phyloP scores from a whole-genome alignment of 2,113 vertebrate species.

The Tautogolabrus adspersus region DNA sequence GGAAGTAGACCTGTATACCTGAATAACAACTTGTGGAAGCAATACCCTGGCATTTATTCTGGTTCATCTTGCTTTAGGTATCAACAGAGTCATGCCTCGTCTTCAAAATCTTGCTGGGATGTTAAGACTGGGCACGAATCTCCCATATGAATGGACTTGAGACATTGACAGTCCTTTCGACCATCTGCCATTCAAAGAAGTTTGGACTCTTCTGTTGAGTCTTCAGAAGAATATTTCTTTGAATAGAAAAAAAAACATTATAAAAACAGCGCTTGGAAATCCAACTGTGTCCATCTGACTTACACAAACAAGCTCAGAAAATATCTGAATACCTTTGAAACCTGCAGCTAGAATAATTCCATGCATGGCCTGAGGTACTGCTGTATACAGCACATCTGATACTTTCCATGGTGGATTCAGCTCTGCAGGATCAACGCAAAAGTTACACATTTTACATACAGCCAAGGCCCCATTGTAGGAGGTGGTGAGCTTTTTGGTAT shows the following conservation, averaged over 20 bases:
- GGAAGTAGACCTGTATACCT: constrained; percentile 47
- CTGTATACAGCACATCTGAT: constrained; percentile 9
- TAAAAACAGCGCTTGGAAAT: constrained; percentile 27
- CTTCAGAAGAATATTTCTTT: not conserved
- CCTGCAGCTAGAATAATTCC: constrained; percentile 19
- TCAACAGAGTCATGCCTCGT: constrained; percentile 28
- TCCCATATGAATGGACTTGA: constrained; percentile 4
- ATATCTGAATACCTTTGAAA: constrained; percentile 26
- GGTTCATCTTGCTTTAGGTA: constrained; percentile 34
- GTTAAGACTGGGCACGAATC: constrained; percentile 25
- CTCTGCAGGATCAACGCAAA: constrained; percentile 5
- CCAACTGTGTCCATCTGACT: constrained; percentile 16
- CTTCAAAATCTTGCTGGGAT: constrained; percentile 26
- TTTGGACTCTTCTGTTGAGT: not conserved
- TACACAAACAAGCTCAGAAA: not conserved
- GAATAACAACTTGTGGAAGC: constrained; percentile 39
- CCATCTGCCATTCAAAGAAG: constrained; percentile 46
- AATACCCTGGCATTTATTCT: constrained; percentile 41
- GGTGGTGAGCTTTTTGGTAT: not conserved
- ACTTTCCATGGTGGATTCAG: not conserved
- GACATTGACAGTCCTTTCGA: constrained; percentile 18
- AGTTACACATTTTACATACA: not conserved
- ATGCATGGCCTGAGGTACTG: constrained; percentile 7
- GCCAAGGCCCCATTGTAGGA: not conserved
- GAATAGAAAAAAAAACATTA: constrained; percentile 1